A percentile compares a stretch with the other conserved stretches of the same genome.
These are phyloP conservation scores for Chaetodon trifasciatus DNA, from an alignment of 2,797 vertebrate genomes.

Conservation along the genomic window DNA sequence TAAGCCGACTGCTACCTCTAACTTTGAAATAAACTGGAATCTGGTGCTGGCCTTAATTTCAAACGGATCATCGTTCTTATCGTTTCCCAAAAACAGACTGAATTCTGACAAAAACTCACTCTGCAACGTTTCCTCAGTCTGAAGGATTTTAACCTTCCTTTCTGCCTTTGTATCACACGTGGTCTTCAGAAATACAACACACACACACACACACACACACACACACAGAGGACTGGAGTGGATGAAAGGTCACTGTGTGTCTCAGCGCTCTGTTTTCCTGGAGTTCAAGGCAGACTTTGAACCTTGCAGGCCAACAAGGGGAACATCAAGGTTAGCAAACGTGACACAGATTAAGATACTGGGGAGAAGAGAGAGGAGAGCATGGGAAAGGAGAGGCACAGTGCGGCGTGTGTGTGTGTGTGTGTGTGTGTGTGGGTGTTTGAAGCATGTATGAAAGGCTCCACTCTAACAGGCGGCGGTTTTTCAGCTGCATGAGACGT, in stretches of 20 bases:
- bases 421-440: conserved; percentile 12
- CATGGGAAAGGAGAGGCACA: conserved; percentile 43
- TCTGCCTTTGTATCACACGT: background rate
- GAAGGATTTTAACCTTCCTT: conserved; percentile 5
- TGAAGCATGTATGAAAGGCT: conserved; percentile 60
- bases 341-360: conserved; percentile 51
- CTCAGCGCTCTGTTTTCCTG: conserved; percentile 47
- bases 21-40: background rate
- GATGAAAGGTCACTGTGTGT: conserved; percentile 59
- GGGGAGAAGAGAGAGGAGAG: conserved; percentile 24
- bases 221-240: background rate
- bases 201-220: conserved; percentile 5
- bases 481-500: conserved; percentile 27
- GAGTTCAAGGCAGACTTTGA: conserved; percentile 67
- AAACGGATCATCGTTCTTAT: background rate
- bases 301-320: conserved; percentile 46
- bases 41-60: background rate
- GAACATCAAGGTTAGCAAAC: conserved; percentile 61
- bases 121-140: background rate
- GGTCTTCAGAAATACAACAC: conserved; percentile 13
- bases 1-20: background rate
- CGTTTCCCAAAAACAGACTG: background rate
- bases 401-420: background rate
- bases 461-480: conserved; percentile 22
- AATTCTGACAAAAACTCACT: background rate